Evolutionary conservation across 2,888 invertebrate species (phyloP).

Genomic region (Melanargia galathea): DNA sequence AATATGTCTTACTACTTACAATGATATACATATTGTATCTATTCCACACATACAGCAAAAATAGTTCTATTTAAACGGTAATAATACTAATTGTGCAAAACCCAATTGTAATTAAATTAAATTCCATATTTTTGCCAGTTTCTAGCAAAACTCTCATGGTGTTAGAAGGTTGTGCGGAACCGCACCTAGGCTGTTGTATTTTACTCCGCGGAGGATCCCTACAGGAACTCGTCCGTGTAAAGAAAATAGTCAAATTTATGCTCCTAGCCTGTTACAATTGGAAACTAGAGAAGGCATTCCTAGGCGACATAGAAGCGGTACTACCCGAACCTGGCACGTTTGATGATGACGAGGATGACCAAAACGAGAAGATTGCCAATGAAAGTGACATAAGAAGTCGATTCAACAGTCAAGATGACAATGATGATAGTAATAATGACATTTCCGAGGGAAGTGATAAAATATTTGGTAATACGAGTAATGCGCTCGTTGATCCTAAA

Average conservation of each 20-base stretch:
- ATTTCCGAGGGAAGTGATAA: slow-evolving; percentile 39
- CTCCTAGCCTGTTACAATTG: slow-evolving; percentile 94
- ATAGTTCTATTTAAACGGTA: background rate
- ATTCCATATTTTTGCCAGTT: slow-evolving; percentile 61
- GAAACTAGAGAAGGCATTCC: slow-evolving; percentile 94
- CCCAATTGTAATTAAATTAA: background rate
- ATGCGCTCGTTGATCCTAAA: slow-evolving; percentile 29
- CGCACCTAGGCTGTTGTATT: slow-evolving; percentile 93
- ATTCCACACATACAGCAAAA: background rate
- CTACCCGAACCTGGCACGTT: slow-evolving; percentile 73
- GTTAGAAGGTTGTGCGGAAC: slow-evolving; percentile 93
- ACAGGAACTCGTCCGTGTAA: slow-evolving; percentile 90
- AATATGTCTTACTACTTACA: no score
- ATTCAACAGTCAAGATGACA: slow-evolving; percentile 24
- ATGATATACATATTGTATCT: no score
- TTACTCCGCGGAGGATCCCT: slow-evolving; percentile 89
- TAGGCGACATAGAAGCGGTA: slow-evolving; percentile 89
- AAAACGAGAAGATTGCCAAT: slow-evolving; percentile 30
- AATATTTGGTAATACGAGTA: slow-evolving; percentile 35
- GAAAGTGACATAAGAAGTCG: slow-evolving; percentile 29
- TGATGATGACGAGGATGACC: slow-evolving; percentile 54
- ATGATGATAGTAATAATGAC: slow-evolving; percentile 33
- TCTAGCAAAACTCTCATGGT: slow-evolving; percentile 94
- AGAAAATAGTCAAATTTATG: slow-evolving; percentile 91
- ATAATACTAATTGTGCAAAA: background rate